Conservation (phyloP, 2,888 invertebrate genomes). For the Brachynemurus nebulosus region DNA sequence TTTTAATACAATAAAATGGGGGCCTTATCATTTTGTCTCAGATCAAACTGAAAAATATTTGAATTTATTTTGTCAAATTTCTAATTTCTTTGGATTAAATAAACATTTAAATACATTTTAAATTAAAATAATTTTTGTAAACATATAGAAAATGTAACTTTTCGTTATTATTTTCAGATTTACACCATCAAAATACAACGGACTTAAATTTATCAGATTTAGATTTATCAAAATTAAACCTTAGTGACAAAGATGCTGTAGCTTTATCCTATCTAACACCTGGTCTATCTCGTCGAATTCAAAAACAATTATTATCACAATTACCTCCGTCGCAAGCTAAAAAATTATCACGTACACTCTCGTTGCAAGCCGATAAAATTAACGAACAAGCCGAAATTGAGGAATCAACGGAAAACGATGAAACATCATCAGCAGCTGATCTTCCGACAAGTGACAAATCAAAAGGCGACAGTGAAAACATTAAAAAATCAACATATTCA, state of each 20-base stretch:
- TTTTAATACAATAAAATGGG: too few species aligned
- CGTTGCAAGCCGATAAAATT: conserved; percentile 33
- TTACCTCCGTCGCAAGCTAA: conserved; percentile 55
- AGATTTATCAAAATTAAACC: conserved; percentile 51
- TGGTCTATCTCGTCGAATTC: conserved; percentile 53
- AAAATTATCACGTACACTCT: conserved; percentile 49
- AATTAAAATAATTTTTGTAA: too few species aligned
- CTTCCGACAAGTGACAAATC: background rate
- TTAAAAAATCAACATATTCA: background rate
- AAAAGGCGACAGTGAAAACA: background rate
- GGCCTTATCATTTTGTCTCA: too few species aligned
- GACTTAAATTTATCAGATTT: conserved; percentile 43
- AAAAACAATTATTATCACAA: conserved; percentile 54
- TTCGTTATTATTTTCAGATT: conserved; percentile 3
- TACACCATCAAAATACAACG: background rate
- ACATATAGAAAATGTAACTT: too few species aligned
- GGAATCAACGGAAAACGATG: conserved; percentile 15
- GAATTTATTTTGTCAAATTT: background rate
- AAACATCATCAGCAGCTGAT: conserved; percentile 6
- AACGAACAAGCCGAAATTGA: too few species aligned
- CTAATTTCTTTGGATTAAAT: too few species aligned
- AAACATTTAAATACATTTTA: background rate
- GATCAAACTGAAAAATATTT: too few species aligned
- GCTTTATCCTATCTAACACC: conserved; percentile 56
- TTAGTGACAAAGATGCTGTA: conserved; percentile 55